Conservation (phyloP, 1,140 invertebrate genomes). For the Pseudomyrmex pallidus region DNA sequence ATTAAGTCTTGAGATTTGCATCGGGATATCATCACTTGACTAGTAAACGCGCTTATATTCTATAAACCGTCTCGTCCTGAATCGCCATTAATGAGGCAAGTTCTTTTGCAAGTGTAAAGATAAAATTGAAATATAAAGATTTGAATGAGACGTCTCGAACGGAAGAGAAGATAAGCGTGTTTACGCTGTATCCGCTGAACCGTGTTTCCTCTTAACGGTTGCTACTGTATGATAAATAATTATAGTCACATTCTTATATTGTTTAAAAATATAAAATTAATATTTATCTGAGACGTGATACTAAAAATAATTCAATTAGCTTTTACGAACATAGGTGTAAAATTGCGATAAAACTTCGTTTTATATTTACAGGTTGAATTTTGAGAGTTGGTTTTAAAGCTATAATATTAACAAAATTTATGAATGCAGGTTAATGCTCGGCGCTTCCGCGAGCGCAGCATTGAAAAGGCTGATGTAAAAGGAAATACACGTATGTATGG, state of each 20-base stretch:
- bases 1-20: conserved; percentile 43
- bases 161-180: no score
- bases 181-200: neutral
- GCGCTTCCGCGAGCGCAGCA: neutral
- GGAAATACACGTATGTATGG: neutral
- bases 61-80: neutral
- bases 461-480: conserved; percentile 15
- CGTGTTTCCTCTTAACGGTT: neutral
- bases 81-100: conserved; percentile 10
- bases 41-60: neutral
- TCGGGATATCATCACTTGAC: conserved; percentile 1
- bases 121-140: conserved; percentile 10
- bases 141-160: neutral
- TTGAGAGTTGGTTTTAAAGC: neutral
- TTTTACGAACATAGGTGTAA: no score
- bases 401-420: conserved; percentile 28
- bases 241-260: neutral
- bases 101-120: conserved; percentile 10
- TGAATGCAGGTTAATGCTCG: conserved; percentile 18
- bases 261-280: neutral
- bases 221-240: conserved; percentile 1
- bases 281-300: neutral
- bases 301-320: neutral
- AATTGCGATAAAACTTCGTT: neutral
- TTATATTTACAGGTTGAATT: neutral